Conservation (phyloP, 2,113 vertebrate species). For the Rhadina sibilatrix region DNA sequence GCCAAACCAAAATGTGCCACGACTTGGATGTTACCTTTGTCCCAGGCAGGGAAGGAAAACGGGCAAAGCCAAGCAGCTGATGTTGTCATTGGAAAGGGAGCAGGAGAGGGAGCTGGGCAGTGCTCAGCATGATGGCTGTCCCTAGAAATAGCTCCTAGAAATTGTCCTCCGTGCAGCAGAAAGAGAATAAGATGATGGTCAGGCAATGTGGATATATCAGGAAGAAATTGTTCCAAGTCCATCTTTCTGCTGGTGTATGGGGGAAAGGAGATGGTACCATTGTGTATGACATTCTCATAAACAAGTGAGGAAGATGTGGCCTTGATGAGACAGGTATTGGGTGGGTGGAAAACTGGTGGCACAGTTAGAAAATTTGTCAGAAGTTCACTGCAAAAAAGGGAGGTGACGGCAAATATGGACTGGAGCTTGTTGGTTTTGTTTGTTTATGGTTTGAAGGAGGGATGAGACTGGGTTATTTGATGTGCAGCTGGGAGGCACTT, state of each 20-base stretch:
- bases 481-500: neutral
- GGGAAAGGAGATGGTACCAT: neutral
- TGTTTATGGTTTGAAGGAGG: neutral
- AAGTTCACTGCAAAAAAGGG: neutral
- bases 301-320: neutral
- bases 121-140: neutral
- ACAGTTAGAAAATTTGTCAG: neutral
- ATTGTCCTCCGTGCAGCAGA: neutral
- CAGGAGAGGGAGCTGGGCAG: neutral
- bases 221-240: neutral
- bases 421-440: neutral
- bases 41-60: neutral
- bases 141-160: neutral
- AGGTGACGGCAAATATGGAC: neutral
- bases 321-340: neutral
- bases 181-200: neutral
- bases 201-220: neutral
- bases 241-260: neutral
- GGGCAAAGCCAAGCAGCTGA: neutral
- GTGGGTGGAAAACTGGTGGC: neutral
- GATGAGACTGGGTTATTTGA: accelerated
- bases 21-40: neutral
- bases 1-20: neutral
- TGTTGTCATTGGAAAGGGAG: neutral
- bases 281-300: neutral